phyloP scores from a whole-genome alignment of 2,113 vertebrate species.

The Tetrax tetrax region DNA sequence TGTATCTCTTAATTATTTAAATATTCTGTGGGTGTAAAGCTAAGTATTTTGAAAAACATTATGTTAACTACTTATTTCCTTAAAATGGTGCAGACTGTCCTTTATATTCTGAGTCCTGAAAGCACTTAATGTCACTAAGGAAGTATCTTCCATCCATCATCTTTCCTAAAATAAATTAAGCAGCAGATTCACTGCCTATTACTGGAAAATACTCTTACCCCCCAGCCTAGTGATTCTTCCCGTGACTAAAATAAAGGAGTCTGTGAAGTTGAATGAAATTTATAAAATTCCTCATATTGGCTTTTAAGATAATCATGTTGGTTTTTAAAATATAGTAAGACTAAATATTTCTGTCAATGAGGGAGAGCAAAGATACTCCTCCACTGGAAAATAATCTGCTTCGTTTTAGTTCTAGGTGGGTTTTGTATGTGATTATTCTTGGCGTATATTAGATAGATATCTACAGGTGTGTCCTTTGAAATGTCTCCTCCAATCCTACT shows the following conservation, averaged over 20 bases:
- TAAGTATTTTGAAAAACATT: background rate
- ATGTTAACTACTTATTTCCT: background rate
- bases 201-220: background rate
- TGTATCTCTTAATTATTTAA: background rate
- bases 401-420: conserved; percentile 49
- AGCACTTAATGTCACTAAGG: background rate
- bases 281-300: conserved; percentile 32
- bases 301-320: conserved; percentile 36
- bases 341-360: conserved; percentile 37
- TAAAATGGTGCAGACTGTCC: background rate
- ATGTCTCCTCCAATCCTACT: conserved; percentile 50
- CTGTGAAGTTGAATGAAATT: conserved; percentile 8
- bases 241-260: background rate
- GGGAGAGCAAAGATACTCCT: conserved; percentile 55
- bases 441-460: conserved; percentile 67
- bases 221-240: background rate
- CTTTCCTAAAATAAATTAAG: background rate
- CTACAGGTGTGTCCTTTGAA: conserved; percentile 50
- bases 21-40: background rate
- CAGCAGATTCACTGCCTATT: background rate
- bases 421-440: conserved; percentile 65
- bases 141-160: background rate
- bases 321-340: conserved; percentile 33
- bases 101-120: background rate
- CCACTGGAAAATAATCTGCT: conserved; percentile 42